A percentile compares a stretch with the other conserved stretches of the same genome.
phyloP scores from a whole-genome alignment of 2,797 vertebrate species.

The Bryconaethiops microstoma region DNA sequence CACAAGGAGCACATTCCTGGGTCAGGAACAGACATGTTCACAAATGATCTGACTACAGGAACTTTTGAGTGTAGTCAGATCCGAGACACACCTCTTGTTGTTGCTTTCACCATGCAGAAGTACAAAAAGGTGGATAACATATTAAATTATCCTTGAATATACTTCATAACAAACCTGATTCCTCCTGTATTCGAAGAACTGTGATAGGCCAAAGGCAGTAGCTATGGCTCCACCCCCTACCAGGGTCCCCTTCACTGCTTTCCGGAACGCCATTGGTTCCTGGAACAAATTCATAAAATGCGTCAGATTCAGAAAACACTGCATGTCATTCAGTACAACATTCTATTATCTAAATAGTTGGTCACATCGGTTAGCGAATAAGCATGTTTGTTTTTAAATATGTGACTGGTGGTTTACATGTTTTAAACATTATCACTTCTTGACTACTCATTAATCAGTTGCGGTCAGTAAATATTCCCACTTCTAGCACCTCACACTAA shows the following conservation, averaged over 20 bases:
- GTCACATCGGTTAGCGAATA: too few relatives aligned
- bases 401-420: too few relatives aligned
- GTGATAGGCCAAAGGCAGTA: conserved; percentile 85
- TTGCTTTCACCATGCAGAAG: conserved; percentile 34
- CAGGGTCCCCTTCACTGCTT: conserved; percentile 84
- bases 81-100: conserved; percentile 22
- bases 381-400: too few relatives aligned
- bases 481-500: too few relatives aligned
- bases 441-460: too few relatives aligned
- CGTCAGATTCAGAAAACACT: neutral
- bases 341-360: too few relatives aligned
- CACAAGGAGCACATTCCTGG: conserved; percentile 65
- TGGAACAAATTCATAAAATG: conserved; percentile 43
- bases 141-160: neutral
- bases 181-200: conserved; percentile 87
- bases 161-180: conserved; percentile 73
- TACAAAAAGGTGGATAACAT: neutral
- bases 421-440: too few relatives aligned
- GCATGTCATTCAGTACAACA: too few relatives aligned
- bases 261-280: conserved; percentile 90
- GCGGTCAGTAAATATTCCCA: too few relatives aligned
- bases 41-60: conserved; percentile 6
- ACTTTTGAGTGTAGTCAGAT: too few relatives aligned
- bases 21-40: conserved; percentile 61
- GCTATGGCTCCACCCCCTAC: conserved; percentile 87